A percentile compares a stretch with the other conserved stretches of the same genome.
Evolutionary conservation across 2,113 vertebrate species (phyloP).

Genomic region (Pyxicephalus adspersus): DNA sequence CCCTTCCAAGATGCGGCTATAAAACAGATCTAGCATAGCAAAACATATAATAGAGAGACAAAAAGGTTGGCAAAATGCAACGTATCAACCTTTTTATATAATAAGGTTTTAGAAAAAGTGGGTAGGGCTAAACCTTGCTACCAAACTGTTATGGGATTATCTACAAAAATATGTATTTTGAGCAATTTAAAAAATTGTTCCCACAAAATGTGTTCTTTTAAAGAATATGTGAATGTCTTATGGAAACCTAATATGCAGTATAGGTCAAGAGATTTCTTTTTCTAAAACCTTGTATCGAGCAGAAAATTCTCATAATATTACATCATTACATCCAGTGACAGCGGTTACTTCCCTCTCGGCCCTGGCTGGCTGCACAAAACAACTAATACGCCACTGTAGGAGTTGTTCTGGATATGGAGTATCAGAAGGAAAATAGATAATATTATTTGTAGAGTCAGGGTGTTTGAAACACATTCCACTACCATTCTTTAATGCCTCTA

Average conservation of each 20-base stretch:
- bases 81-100: too few relatives aligned
- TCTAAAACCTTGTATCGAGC: slow-evolving; percentile 50
- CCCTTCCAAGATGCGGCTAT: too few relatives aligned
- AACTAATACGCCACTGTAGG: slow-evolving; percentile 67
- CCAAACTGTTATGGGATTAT: too few relatives aligned
- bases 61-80: too few relatives aligned
- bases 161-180: too few relatives aligned
- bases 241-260: not conserved
- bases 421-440: slow-evolving; percentile 67
- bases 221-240: not conserved
- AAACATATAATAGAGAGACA: too few relatives aligned
- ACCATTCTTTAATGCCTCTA: slow-evolving; percentile 64
- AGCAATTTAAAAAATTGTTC: too few relatives aligned
- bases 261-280: slow-evolving; percentile 38
- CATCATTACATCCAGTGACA: slow-evolving; percentile 63
- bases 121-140: too few relatives aligned
- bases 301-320: slow-evolving; percentile 59
- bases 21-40: too few relatives aligned
- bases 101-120: too few relatives aligned
- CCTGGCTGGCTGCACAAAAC: slow-evolving; percentile 67
- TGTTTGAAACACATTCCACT: slow-evolving; percentile 59
- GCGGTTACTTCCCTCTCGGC: slow-evolving; percentile 64
- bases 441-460: slow-evolving; percentile 63
- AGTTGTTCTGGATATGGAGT: slow-evolving; percentile 62
- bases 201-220: not conserved